Conservation (phyloP, 2,113 vertebrate species). For the Tragelaphus imberbis region DNA sequence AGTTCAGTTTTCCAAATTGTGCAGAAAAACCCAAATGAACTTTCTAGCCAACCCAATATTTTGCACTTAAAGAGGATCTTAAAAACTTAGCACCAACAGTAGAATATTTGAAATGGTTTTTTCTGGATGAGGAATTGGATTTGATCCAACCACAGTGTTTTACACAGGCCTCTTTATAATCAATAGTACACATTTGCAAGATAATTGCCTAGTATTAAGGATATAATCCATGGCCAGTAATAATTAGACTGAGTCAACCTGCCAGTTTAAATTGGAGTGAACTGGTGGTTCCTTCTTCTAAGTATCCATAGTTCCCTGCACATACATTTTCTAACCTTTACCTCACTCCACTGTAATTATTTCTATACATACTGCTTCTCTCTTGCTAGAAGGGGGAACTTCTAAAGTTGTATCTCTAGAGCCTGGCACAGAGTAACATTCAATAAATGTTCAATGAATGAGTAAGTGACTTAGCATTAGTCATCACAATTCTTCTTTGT, state of each 20-base stretch:
- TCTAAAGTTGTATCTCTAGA: not conserved
- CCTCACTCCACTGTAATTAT: not conserved
- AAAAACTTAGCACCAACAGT: not conserved
- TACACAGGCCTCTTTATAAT: not conserved
- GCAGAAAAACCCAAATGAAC: not conserved
- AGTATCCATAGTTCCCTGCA: not conserved
- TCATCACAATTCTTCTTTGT: slow-evolving; percentile 7
- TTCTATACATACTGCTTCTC: not conserved
- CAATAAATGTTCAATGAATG: not conserved
- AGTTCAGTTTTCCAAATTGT: not conserved
- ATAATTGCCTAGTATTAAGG: slow-evolving; percentile 20
- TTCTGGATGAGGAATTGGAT: not conserved
- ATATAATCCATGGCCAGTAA: not conserved
- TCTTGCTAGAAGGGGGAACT: not conserved
- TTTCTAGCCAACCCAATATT: not conserved
- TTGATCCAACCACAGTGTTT: slow-evolving; percentile 11
- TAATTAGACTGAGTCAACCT: not conserved
- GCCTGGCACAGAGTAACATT: not conserved
- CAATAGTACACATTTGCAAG: not conserved
- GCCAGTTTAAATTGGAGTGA: slow-evolving; percentile 23
- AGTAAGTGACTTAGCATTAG: slow-evolving; percentile 6
- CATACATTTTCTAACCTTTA: slow-evolving; percentile 24
- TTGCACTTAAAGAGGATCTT: not conserved
- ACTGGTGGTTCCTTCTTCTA: slow-evolving; percentile 4
- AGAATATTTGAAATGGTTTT: slow-evolving; percentile 32